Evolutionary conservation across 1,140 invertebrate genomes (phyloP).

Genomic region (Arion vulgaris): DNA sequence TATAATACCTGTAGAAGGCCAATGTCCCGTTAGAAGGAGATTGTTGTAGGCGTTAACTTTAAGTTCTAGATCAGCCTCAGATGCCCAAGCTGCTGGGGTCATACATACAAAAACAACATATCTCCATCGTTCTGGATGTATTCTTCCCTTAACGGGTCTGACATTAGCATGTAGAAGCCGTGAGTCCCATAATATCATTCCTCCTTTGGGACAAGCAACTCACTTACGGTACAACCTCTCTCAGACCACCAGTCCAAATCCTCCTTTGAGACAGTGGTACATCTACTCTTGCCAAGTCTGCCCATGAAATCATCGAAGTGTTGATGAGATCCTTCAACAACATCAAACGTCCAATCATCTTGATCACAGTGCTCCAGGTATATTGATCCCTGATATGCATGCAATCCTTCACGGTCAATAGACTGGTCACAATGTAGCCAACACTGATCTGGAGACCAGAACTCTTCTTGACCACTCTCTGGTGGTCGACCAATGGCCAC

Average conservation of each 20-base stretch:
- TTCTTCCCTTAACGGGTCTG: constrained; percentile 43
- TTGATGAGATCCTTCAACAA: constrained; percentile 48
- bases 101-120: constrained; percentile 55
- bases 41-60: constrained; percentile 50
- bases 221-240: constrained; percentile 45
- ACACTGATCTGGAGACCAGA: constrained; percentile 5
- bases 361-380: constrained; percentile 50
- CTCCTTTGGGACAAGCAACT: constrained; percentile 52
- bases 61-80: constrained; percentile 39
- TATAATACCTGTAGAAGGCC: constrained; percentile 51
- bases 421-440: constrained; percentile 55
- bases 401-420: constrained; percentile 43
- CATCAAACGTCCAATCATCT: constrained; percentile 55
- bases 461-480: constrained; percentile 47
- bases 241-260: constrained; percentile 49
- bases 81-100: constrained; percentile 54
- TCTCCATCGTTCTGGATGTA: constrained; percentile 55
- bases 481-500: constrained; percentile 61
- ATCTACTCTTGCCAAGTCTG: neutral
- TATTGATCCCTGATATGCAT: constrained; percentile 53
- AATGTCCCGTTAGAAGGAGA: constrained; percentile 53
- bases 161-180: constrained; percentile 53
- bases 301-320: constrained; percentile 49
- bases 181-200: constrained; percentile 56
- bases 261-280: constrained; percentile 39